Evolutionary conservation across 2,113 vertebrate genomes (phyloP).

Genomic region (Fregata magnificens): DNA sequence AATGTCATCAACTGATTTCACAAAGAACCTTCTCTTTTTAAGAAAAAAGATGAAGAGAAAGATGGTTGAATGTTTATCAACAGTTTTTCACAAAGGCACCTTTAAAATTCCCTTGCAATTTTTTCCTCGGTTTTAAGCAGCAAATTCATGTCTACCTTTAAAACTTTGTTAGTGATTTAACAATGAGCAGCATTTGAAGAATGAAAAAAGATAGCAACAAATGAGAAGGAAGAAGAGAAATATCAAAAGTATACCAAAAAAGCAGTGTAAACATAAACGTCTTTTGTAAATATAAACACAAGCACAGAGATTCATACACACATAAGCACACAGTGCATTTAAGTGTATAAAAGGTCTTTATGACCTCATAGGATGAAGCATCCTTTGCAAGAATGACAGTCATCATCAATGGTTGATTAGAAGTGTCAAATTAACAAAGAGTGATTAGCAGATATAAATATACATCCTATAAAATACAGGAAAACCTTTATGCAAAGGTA

Average conservation of each 20-base stretch:
- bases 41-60: neutral
- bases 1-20: neutral
- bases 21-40: neutral
- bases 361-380: neutral
- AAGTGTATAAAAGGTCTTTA: neutral
- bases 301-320: neutral
- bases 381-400: neutral
- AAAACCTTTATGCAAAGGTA: neutral
- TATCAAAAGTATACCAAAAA: neutral
- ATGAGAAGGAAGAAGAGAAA: neutral
- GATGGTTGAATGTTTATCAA: neutral
- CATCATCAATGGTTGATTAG: neutral
- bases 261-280: neutral
- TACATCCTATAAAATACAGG: neutral
- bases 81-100: neutral
- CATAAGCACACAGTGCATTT: neutral
- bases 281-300: neutral
- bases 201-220: neutral
- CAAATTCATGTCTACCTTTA: neutral
- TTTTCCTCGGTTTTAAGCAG: neutral
- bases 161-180: neutral
- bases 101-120: neutral
- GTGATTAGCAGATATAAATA: neutral
- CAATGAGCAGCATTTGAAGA: neutral
- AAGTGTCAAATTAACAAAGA: slow-evolving; percentile 17